These are phyloP conservation scores for Diarsia brunnea DNA, from an alignment of 2,888 invertebrate species.

Conservation along the genomic window DNA sequence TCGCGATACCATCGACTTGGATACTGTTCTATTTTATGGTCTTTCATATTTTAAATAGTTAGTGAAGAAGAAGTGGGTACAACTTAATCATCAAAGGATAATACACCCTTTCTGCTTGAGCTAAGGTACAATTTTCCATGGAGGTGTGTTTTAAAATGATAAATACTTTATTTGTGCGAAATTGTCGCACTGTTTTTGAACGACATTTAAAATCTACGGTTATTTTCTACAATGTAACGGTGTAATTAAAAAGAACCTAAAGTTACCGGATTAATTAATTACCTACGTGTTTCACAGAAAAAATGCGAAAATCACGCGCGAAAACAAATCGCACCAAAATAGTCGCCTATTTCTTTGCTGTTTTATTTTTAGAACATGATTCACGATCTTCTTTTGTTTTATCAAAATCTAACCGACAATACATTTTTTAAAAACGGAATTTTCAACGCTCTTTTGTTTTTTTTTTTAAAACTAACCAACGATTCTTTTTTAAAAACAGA, in stretches of 20 bases:
- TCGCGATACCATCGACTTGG: slow-evolving; percentile 64
- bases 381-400: not conserved
- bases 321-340: slow-evolving; percentile 27
- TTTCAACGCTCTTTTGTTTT: not conserved
- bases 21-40: slow-evolving; percentile 50
- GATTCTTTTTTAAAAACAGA: slow-evolving; percentile 31
- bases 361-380: slow-evolving; percentile 7
- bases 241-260: slow-evolving; percentile 16
- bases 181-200: not conserved
- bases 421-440: slow-evolving; percentile 21
- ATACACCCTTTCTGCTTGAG: accelerated
- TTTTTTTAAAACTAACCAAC: not conserved
- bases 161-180: not conserved
- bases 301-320: slow-evolving; percentile 25
- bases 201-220: not conserved
- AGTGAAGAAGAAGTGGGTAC: not conserved
- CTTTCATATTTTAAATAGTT: slow-evolving; percentile 32
- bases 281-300: slow-evolving; percentile 18
- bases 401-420: slow-evolving; percentile 19
- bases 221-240: slow-evolving; percentile 9
- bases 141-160: not conserved
- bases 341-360: not conserved
- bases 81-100: not conserved
- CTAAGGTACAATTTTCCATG: not conserved
- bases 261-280: not conserved